Base-by-base conservation (phyloP, 1,140 invertebrate genomes). In the Condylostylus longicornis region DNA sequence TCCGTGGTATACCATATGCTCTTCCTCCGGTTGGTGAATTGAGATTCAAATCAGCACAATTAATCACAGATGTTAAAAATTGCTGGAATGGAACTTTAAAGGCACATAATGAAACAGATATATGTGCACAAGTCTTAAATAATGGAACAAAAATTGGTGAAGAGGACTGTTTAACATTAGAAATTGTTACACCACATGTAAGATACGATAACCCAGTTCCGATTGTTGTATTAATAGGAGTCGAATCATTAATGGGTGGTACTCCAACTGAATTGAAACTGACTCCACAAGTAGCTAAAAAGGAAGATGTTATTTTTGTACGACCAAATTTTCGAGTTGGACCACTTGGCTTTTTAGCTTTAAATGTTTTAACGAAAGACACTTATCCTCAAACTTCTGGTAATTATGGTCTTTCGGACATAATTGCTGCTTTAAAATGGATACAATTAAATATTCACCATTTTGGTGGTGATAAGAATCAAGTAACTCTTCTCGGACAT, bases 1-100 rank as follows among this genome's bases (percentile, higher is more conserved):
- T 90, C 58, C 74, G 75, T 14, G 83, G 84, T 13, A 81, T 91
- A 33, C 86, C 85, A 0, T 91, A 85, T 55, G 85, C 86, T 3
- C 48, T 75, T n/a, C 77, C 83, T 9, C 85, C 86, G 1, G 42
- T 79, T 0, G 71, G 63, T 8, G 69, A 77, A 29, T 64, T 67
- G 17, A 69, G 85, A 40, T 90, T 82, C 71, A 71, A 72, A 25
- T 67, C 72, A 4, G 81, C 85, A 0, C 67, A 76, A 42, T 60
- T 72, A 4, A 56, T 82, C 2, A 62, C 73, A 21, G 63, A 67
- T 13, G 63, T 88, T 27, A 69, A 77, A 14, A 64, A 78, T 35
- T 90, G 85, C 52, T 89, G 84, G 84, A 80, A 79, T 44, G 78
- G 69, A 13, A 85, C 77, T 1, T 68, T 76, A 14, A 48, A 70